Evolutionary conservation across 2,888 invertebrate species (phyloP), one percentile per base, ranked within the genome.

Genomic region (Patella ulyssiponensis): DNA sequence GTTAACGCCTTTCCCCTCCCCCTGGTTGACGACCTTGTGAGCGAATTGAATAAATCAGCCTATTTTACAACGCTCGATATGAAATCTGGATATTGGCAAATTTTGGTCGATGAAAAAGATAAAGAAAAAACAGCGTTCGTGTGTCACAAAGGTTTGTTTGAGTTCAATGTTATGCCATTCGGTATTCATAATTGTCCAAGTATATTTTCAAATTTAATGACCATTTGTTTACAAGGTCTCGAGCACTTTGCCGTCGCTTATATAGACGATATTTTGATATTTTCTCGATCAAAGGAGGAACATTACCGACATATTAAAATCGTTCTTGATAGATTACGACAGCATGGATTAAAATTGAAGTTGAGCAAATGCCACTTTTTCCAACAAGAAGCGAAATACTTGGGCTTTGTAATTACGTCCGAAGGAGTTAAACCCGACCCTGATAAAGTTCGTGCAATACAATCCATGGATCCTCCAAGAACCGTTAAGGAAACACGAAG

Each of bases 251-350:
- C 78, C 5, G 69, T 74, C 1, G 73, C 76, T 3, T 80, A 81
- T 58, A 54, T 82, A 2, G 81, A 83, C 64, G 80, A 83, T 51
- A 78, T 83, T 53, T 33, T 83, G 2, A 78, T 81, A 33, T 80
- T 79, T 27, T 75, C 74, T 11, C 33, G 69, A 44, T 76, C 77
- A 14, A 15, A 75, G n/a, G 79, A 82, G 23, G 81, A 82, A 53
- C 83, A 81, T 72, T 27, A 77, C 17, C n/a, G 73, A 54, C 78
- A 79, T 70, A 73, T 77, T 14, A n/a, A 77, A 33, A 7, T 72
- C 23, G 73, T 80, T 2, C 81, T 83, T 75, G 76, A 74, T 33
- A 54, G 78, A 69, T n/a, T 81, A 27, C 74, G 71, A n/a, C n/a
- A n/a, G n/a, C n/a, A n/a, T n/a, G n/a, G n/a, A n/a, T n/a, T n/a